These are phyloP conservation scores for Rotaria sp. DNA, from an alignment of 2,888 invertebrate genomes.

Conservation along the genomic window DNA sequence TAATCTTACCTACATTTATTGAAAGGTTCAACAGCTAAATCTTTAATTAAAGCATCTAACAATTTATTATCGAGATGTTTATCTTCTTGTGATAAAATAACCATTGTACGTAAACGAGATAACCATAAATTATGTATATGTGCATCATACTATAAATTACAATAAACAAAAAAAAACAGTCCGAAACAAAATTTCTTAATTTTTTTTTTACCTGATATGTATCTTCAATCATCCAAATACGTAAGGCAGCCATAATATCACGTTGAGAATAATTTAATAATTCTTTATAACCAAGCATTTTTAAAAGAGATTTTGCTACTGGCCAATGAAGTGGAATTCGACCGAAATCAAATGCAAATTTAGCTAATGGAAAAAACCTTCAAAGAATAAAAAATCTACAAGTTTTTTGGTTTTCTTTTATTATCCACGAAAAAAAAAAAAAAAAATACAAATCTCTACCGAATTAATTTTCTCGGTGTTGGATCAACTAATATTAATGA, in stretches of 20 bases:
- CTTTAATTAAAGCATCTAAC: not conserved
- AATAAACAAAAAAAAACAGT: not conserved
- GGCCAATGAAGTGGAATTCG: not conserved
- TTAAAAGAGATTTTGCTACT: not conserved
- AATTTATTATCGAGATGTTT: not conserved
- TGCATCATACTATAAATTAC: not conserved
- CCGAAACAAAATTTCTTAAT: not conserved
- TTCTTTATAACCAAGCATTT: slow-evolving; percentile 16
- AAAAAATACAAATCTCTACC: not conserved
- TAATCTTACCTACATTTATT: not conserved
- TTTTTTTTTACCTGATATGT: not conserved
- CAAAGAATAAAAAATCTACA: not conserved
- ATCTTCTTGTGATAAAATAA: not conserved
- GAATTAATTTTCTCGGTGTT: not conserved
- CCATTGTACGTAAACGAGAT: not conserved
- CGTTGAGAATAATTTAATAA: not conserved
- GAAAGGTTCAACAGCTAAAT: not conserved
- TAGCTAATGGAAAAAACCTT: not conserved
- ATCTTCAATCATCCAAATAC: not conserved
- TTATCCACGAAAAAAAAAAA: no score
- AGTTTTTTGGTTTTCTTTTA: not conserved
- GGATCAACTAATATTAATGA: not conserved
- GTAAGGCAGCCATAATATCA: not conserved
- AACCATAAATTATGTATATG: slow-evolving; percentile 1
- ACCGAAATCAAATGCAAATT: slow-evolving; percentile 13